These are phyloP conservation scores for Pocillopora damicornis DNA, from an alignment of 64 coral and sea anemone genomes.

Conservation along the genomic window DNA sequence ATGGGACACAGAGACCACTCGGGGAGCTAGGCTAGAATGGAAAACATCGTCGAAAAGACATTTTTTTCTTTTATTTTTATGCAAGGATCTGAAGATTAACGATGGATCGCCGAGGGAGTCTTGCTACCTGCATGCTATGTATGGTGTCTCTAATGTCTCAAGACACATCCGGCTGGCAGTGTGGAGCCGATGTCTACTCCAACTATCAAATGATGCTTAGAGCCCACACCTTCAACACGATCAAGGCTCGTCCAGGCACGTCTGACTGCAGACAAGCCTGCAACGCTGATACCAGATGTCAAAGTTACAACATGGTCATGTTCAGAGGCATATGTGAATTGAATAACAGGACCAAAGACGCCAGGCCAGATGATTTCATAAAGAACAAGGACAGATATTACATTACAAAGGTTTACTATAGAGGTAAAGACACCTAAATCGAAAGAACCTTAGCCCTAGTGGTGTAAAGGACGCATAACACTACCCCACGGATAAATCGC, in stretches of 20 bases:
- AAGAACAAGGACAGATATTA: not conserved
- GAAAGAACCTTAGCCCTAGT: not conserved
- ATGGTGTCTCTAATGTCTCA: not conserved
- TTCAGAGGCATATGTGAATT: not conserved
- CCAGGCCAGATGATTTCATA: not conserved
- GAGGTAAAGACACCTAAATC: not conserved
- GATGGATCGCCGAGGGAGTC: not conserved
- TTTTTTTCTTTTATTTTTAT: too few species aligned
- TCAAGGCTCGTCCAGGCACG: not conserved
- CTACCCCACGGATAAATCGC: too few species aligned
- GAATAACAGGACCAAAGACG: not conserved
- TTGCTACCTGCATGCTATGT: not conserved
- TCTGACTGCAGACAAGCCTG: not conserved
- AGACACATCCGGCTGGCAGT: not conserved
- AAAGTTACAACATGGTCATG: not conserved
- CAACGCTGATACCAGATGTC: not conserved
- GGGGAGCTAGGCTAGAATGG: too few species aligned
- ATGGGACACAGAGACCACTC: too few species aligned
- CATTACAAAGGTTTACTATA: not conserved
- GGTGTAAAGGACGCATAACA: not conserved
- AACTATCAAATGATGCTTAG: not conserved
- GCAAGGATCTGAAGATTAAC: too few species aligned
- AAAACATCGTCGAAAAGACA: too few species aligned
- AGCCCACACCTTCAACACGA: not conserved
- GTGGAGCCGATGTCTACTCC: not conserved